These are phyloP conservation scores for Anaspis maculata DNA, from an alignment of 2,888 invertebrate genomes.

Conservation along the genomic window DNA sequence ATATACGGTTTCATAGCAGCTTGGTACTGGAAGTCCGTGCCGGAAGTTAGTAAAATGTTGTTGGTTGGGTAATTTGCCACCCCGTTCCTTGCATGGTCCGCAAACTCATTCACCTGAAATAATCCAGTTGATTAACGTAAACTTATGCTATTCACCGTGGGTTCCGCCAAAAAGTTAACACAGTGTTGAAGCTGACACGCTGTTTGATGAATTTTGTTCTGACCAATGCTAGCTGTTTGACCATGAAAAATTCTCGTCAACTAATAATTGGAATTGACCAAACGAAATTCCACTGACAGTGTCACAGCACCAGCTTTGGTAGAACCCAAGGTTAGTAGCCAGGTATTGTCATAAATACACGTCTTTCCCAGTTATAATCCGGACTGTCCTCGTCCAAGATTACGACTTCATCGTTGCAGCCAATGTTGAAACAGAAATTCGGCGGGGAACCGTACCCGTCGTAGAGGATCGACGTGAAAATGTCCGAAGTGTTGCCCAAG, in stretches of 20 bases:
- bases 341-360: too few relatives aligned
- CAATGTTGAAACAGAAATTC: slow-evolving; percentile 52
- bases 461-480: slow-evolving; percentile 19
- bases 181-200: too few relatives aligned
- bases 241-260: too few relatives aligned
- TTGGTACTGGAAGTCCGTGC: slow-evolving; percentile 12
- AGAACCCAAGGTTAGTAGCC: too few relatives aligned
- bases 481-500: slow-evolving; percentile 35
- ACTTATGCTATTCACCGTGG: too few relatives aligned
- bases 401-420: slow-evolving; percentile 41
- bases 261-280: too few relatives aligned
- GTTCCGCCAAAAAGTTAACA: too few relatives aligned
- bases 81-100: slow-evolving; percentile 26
- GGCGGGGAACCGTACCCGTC: slow-evolving; percentile 48
- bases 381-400: slow-evolving; percentile 46
- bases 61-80: slow-evolving; percentile 21
- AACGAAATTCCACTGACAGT: too few relatives aligned
- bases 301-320: too few relatives aligned
- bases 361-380: slow-evolving; percentile 46
- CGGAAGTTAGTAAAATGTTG: slow-evolving; percentile 13
- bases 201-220: too few relatives aligned
- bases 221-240: too few relatives aligned
- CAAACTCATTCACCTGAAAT: slow-evolving; percentile 30
- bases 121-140: too few relatives aligned
- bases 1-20: slow-evolving; percentile 9